Conservation (phyloP, 2,113 vertebrate genomes). For the Larimichthys crocea region DNA sequence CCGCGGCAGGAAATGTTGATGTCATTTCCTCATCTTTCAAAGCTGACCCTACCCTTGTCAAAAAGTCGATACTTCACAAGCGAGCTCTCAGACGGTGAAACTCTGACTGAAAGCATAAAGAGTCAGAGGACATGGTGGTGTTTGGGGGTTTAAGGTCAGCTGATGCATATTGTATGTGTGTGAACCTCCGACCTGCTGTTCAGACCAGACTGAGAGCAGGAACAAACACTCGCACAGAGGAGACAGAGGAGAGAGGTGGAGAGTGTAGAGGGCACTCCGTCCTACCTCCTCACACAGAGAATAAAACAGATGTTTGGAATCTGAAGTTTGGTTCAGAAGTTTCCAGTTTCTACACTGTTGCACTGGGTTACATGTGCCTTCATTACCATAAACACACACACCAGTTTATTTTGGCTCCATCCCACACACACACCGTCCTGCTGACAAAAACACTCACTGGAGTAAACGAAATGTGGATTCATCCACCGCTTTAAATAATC, state of each 20-base stretch:
- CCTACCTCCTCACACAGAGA: background rate
- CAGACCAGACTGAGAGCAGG: background rate
- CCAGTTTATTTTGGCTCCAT: background rate
- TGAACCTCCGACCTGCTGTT: slow-evolving; percentile 1
- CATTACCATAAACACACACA: background rate
- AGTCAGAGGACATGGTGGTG: background rate
- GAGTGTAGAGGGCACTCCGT: too few relatives aligned
- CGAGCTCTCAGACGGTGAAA: background rate
- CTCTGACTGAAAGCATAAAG: background rate
- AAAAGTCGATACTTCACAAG: background rate
- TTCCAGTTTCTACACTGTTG: background rate
- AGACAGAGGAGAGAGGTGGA: background rate
- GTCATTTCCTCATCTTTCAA: too few relatives aligned
- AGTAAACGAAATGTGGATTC: background rate
- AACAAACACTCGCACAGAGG: background rate
- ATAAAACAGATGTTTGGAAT: background rate
- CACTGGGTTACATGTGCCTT: background rate
- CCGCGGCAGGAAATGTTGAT: background rate
- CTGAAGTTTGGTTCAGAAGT: background rate
- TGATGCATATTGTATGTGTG: background rate
- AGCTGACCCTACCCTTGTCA: background rate
- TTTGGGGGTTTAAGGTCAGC: background rate
- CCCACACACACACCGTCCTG: background rate
- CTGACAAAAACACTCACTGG: background rate
- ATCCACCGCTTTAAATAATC: background rate